A percentile compares a stretch with the other conserved stretches of the same genome.
phyloP scores from a whole-genome alignment of 2,797 vertebrate species.

The Hirundo rustica region DNA sequence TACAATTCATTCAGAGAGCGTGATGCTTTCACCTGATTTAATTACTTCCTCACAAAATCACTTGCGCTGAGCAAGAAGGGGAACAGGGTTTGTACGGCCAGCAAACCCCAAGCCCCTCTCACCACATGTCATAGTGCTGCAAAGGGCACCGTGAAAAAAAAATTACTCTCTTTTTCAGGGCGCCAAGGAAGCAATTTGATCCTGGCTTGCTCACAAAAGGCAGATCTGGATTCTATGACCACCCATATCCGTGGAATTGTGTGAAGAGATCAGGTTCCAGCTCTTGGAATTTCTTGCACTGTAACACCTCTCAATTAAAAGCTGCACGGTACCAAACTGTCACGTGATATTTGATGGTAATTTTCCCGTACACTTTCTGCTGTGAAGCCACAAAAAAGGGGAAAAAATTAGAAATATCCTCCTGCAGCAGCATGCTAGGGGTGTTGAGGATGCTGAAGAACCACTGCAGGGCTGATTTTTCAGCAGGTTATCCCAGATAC shows the following conservation, averaged over 20 bases:
- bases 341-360: not conserved
- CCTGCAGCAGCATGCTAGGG: not conserved
- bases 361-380: not conserved
- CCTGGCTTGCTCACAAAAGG: not conserved
- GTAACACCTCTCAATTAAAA: not conserved
- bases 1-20: not conserved
- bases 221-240: not conserved
- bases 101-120: not conserved
- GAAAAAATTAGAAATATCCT: accelerated
- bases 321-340: not conserved
- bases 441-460: not conserved
- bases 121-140: not conserved
- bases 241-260: not conserved
- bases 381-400: not conserved
- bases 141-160: not conserved
- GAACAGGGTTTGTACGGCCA: not conserved
- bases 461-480: not conserved
- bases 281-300: not conserved
- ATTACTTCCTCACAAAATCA: not conserved
- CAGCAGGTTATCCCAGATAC: not conserved
- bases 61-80: not conserved
- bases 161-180: not conserved
- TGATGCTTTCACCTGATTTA: not conserved
- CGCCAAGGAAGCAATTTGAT: not conserved
- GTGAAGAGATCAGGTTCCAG: not conserved